Evolutionary conservation across 2,113 vertebrate genomes (phyloP).

Genomic region (Falcunculus frontatus): DNA sequence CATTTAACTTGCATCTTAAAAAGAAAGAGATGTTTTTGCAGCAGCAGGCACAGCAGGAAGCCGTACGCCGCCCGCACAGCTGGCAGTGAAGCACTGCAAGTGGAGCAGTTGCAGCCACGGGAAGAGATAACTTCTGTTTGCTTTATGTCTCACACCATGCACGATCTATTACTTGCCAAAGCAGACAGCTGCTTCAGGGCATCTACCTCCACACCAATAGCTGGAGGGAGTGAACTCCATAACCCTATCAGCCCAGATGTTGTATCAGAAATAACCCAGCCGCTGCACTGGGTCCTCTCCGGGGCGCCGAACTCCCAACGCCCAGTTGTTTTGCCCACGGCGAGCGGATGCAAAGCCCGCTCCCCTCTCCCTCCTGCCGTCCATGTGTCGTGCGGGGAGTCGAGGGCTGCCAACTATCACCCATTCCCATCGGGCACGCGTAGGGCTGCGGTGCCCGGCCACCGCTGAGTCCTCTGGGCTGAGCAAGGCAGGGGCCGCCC

Average conservation of each 20-base stretch:
- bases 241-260: accelerated
- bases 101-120: accelerated
- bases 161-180: not conserved
- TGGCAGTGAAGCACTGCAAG: not conserved
- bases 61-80: accelerated
- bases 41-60: not conserved
- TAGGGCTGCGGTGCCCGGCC: not conserved
- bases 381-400: accelerated
- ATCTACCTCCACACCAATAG: not conserved
- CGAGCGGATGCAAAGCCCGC: no score
- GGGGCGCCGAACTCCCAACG: not conserved
- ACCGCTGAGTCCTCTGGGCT: accelerated
- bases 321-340: accelerated
- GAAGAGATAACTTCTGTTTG: not conserved
- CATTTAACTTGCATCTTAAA: not conserved
- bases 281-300: accelerated
- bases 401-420: not conserved
- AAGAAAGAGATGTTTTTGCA: not conserved
- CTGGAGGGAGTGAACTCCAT: not conserved
- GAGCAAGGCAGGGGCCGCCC: no score
- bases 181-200: not conserved
- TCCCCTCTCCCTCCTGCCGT: no score
- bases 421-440: not conserved
- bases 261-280: not conserved
- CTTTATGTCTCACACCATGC: not conserved